Base-by-base conservation (phyloP, 2,888 invertebrate genomes). In the Synanthedon myopaeformis region DNA sequence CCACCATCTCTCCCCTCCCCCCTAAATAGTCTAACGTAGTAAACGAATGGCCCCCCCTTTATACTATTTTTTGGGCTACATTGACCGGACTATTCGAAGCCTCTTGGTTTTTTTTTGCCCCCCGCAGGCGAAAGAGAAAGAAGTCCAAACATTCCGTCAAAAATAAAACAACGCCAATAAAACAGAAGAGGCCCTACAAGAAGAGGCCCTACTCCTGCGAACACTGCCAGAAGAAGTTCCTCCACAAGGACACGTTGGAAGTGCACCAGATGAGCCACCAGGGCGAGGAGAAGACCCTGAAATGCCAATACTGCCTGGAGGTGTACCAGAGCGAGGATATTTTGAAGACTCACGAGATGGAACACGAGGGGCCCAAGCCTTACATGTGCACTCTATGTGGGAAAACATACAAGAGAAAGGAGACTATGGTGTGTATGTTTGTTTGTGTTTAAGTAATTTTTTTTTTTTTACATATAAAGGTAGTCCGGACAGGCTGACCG, bases 301-400 rank as follows among this genome's bases (percentile, higher is more conserved):
- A 69, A 49, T 86, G 86, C 51, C 63, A 67, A 45, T 86, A 58
- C 69, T 86, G 86, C 56, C 61, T 85, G 3, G 62, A 57, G n/a
- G 69, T 68, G 35, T 57, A 66, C 41, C 49, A 58, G 0, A 69
- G 75, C 54, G 67, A 59, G 49, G 60, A 54, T 0, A 54, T 59
- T 1, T 59, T 74, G 10, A 57, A 52, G 5, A 56, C 49, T 0
- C 86, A 85, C 61, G 79, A 84, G 55, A 64, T 62, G 0, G 58
- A 69, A 0, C 86, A 86, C 57, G 28, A 42, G 0, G 82, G 79
- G 0, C 69, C 80, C 1, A 76, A 73, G 60, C 83, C 84, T 49
- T 86, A 74, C 55, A 56, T 76, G 1, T 86, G 86, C 54, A 82
- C 81, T 0, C 45, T 77, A 0, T 86, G 86, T 56, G 77, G 77